Conservation (phyloP, 2,888 invertebrate species). For the Ametastegia equiseti region DNA sequence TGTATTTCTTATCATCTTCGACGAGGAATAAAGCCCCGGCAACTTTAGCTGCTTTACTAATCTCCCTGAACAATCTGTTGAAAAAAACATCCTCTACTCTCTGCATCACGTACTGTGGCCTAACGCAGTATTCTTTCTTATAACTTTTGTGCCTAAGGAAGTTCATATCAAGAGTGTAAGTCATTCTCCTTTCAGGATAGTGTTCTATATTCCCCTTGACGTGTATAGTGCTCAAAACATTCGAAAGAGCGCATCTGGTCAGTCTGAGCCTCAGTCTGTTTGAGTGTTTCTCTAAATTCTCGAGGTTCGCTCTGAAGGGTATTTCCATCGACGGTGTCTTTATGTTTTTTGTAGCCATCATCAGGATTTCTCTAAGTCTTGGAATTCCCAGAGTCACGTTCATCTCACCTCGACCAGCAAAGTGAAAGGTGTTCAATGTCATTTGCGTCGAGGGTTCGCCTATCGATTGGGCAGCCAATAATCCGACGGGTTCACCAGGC, state of each 20-base stretch:
- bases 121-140: constrained; percentile 84
- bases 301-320: constrained; percentile 82
- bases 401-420: constrained; percentile 99
- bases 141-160: constrained; percentile 88
- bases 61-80: constrained; percentile 80
- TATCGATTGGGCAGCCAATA: constrained; percentile 97
- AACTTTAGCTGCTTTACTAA: constrained; percentile 80
- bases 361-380: constrained; percentile 95
- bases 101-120: constrained; percentile 83
- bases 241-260: constrained; percentile 87
- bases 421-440: constrained; percentile 99
- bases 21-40: constrained; percentile 76
- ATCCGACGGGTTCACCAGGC: constrained; percentile 97
- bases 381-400: constrained; percentile 99
- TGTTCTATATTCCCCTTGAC: constrained; percentile 80
- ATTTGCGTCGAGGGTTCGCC: constrained; percentile 99
- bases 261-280: constrained; percentile 85
- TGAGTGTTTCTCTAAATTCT: constrained; percentile 79
- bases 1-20: constrained; percentile 75
- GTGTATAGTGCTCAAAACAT: constrained; percentile 86
- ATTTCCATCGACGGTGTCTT: constrained; percentile 98
- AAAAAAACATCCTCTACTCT: constrained; percentile 88
- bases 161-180: constrained; percentile 83
- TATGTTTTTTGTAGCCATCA: constrained; percentile 95
- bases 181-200: constrained; percentile 78